These are phyloP conservation scores for Andrena marginata DNA, from an alignment of 2,888 invertebrate species.

Conservation along the genomic window DNA sequence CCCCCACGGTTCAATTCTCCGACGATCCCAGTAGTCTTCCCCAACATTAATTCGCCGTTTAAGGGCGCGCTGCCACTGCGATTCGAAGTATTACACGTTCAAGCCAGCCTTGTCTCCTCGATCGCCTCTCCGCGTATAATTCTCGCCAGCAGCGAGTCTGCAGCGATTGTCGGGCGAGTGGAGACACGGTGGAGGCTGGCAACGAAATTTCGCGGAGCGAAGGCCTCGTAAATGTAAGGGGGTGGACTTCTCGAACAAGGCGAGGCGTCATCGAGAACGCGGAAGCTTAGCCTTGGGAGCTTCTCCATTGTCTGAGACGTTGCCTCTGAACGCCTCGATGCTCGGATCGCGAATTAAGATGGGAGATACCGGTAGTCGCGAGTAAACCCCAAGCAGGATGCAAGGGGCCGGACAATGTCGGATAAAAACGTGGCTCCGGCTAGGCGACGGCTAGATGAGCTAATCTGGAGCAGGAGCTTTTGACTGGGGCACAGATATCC, in stretches of 20 bases:
- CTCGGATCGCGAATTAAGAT: conserved; percentile 55
- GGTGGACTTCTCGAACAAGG: conserved; percentile 25
- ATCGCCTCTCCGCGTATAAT: neutral
- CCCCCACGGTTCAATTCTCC: neutral
- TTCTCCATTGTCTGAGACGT: neutral
- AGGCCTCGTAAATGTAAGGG: conserved; percentile 28
- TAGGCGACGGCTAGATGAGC: conserved; percentile 19
- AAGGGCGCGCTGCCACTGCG: neutral
- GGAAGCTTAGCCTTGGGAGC: neutral
- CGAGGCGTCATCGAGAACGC: conserved; percentile 31
- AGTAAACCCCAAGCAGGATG: conserved; percentile 39
- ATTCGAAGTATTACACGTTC: neutral
- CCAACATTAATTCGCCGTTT: neutral
- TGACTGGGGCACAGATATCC: conserved; percentile 16
- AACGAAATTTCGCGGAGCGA: conserved; percentile 34
- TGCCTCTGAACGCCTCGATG: conserved; percentile 8
- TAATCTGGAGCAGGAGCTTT: conserved; percentile 38
- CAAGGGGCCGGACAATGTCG: neutral
- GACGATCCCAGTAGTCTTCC: neutral
- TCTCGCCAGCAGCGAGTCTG: neutral
- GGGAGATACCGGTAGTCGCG: conserved; percentile 40
- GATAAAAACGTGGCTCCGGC: conserved; percentile 36
- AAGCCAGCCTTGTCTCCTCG: neutral
- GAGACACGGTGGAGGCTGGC: neutral
- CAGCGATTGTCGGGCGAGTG: neutral